Conservation (phyloP, 2,797 vertebrate genomes). For the Falco cherrug region DNA sequence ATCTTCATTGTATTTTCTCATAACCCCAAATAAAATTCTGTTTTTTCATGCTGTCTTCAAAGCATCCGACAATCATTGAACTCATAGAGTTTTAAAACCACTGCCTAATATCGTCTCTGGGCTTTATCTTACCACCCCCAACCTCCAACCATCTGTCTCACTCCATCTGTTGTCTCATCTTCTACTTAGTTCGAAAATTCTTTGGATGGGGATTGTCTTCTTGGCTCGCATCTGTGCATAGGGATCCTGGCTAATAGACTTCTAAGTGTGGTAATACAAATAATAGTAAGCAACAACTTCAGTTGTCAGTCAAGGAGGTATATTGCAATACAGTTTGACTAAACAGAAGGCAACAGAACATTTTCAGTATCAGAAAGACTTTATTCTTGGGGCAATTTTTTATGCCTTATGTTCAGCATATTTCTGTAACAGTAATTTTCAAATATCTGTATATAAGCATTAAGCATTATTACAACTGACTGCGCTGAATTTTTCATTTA, state of each 20-base stretch:
- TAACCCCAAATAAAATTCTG: conserved; percentile 2
- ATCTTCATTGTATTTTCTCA: not conserved
- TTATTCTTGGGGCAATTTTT: not conserved
- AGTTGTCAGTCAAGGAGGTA: not conserved
- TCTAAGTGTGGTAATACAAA: not conserved
- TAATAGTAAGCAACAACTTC: not conserved
- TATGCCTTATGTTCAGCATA: not conserved
- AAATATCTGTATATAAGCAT: not conserved
- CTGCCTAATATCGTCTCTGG: conserved; percentile 31
- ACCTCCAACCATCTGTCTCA: conserved; percentile 43
- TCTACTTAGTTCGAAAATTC: conserved; percentile 36
- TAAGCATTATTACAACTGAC: not conserved
- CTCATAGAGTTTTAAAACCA: conserved; percentile 27
- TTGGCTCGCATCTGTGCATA: not conserved
- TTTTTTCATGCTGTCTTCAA: not conserved
- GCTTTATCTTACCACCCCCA: conserved; percentile 33
- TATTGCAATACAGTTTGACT: not conserved
- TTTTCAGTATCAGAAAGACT: not conserved
- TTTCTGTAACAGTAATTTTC: not conserved
- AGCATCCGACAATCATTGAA: not conserved
- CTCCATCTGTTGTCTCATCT: conserved; percentile 47
- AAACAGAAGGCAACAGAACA: not conserved
- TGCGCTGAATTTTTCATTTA: not conserved
- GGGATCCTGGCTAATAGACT: not conserved
- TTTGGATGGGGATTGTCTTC: conserved; percentile 21